phyloP scores from a whole-genome alignment of 2,113 vertebrate species.

The Macrotis lagotis region DNA sequence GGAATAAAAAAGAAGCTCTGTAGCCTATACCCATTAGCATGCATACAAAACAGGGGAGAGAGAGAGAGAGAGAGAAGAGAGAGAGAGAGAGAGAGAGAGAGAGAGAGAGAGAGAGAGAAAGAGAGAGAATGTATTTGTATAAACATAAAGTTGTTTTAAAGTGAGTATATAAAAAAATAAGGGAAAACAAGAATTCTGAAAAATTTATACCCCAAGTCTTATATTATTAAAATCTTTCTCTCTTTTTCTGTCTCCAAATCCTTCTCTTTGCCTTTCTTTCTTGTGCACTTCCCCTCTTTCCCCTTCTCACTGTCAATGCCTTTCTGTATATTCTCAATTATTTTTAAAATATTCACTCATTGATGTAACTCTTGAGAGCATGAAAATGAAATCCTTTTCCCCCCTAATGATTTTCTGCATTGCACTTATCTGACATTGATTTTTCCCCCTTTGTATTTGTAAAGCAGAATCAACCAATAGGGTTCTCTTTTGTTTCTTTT shows the following conservation, averaged over 20 bases:
- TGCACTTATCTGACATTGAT: constrained; percentile 29
- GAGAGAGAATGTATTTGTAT: not conserved
- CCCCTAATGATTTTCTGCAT: constrained; percentile 49
- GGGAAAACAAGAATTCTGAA: too few relatives aligned
- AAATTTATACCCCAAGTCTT: not conserved
- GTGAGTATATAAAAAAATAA: not conserved
- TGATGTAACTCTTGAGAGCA: constrained; percentile 48
- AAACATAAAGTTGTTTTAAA: not conserved
- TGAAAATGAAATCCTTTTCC: constrained; percentile 52
- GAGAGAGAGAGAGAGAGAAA: too few relatives aligned
- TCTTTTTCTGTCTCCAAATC: not conserved
- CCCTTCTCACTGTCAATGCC: not conserved
- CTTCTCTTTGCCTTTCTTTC: not conserved
- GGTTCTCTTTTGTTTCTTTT: constrained; percentile 51
- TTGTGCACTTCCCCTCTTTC: not conserved
- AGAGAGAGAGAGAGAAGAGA: too few relatives aligned
- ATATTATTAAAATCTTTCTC: not conserved
- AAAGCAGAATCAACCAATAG: constrained; percentile 21
- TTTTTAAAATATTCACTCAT: constrained; percentile 14
- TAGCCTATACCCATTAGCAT: not conserved
- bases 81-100: not conserved
- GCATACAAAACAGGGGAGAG: not conserved
- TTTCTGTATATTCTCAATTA: not conserved
- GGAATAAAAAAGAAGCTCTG: not conserved
- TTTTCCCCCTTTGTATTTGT: not conserved